These are phyloP conservation scores for Microhierax caerulescens DNA, from an alignment of 2,797 vertebrate genomes.

Conservation along the genomic window DNA sequence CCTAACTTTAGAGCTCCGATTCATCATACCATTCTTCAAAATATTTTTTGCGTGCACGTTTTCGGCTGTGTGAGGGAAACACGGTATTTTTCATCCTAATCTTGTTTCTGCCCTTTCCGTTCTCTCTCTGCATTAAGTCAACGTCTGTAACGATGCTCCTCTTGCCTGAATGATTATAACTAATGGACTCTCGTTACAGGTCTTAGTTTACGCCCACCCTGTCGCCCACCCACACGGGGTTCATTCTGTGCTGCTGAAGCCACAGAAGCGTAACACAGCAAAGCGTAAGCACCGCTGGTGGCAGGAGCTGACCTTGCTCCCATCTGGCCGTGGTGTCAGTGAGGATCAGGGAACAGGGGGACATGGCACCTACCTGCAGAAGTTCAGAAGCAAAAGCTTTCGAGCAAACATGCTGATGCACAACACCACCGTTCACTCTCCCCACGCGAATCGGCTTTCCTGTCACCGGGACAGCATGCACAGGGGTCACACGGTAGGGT, in stretches of 20 bases:
- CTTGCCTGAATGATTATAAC: neutral
- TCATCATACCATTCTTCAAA: neutral
- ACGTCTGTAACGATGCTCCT: neutral
- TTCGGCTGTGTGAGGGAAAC: neutral
- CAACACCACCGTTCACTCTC: neutral
- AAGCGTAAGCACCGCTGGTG: neutral
- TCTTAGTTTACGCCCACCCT: neutral
- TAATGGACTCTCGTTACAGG: neutral
- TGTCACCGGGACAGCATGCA: neutral
- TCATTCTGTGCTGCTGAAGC: neutral
- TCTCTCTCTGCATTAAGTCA: neutral
- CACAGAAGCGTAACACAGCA: neutral
- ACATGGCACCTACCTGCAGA: neutral
- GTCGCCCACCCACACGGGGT: neutral
- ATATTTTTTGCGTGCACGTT: neutral
- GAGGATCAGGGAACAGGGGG: neutral
- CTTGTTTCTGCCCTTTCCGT: neutral
- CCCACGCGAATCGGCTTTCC: neutral
- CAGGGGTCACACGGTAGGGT: fast-evolving
- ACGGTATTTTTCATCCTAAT: neutral
- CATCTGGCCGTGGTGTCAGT: fast-evolving
- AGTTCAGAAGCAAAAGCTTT: neutral
- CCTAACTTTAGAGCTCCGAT: neutral
- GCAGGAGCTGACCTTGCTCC: neutral
- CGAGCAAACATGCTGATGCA: neutral